Evolutionary conservation across 2,888 invertebrate genomes (phyloP).

Genomic region (Callyntrura guangdongensis): DNA sequence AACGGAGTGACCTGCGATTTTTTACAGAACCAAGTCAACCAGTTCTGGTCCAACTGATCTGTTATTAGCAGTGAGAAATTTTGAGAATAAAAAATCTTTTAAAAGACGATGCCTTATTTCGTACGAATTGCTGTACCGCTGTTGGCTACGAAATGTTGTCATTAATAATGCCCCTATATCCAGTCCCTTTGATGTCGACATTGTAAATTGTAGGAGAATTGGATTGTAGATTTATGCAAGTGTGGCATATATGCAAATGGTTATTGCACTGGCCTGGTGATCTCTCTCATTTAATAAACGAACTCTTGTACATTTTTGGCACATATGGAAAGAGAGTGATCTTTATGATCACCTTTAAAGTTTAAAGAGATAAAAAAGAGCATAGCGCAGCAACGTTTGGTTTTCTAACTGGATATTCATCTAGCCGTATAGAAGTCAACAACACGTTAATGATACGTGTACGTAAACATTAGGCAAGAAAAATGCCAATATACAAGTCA

Average conservation of each 20-base stretch:
- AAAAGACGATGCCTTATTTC: too few species aligned
- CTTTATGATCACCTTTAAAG: not conserved
- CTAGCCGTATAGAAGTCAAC: not conserved
- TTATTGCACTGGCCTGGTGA: not conserved
- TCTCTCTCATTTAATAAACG: not conserved
- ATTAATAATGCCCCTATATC: too few species aligned
- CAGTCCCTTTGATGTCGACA: too few species aligned
- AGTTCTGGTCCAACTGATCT: too few species aligned
- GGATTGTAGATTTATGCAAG: not conserved
- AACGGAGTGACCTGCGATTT: too few species aligned
- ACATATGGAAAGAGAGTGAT: constrained; percentile 10
- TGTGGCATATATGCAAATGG: not conserved
- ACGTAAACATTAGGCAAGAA: constrained; percentile 17
- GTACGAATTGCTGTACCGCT: not conserved
- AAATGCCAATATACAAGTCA: constrained; percentile 69
- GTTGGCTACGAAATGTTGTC: too few species aligned
- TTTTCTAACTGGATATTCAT: constrained; percentile 65
- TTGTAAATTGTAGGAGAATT: not conserved
- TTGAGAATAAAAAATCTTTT: too few species aligned
- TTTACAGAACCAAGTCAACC: too few species aligned
- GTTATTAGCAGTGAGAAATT: too few species aligned
- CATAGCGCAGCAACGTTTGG: constrained; percentile 1
- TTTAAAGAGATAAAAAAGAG: constrained; percentile 8
- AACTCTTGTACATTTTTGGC: constrained; percentile 33
- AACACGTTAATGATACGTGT: constrained; percentile 46